Percentiles rank a stretch among this genome's conserved stretches.
phyloP scores from a whole-genome alignment of 37 sponge, comb jelly and placozoan genomes.

The Corticium candelabrum region DNA sequence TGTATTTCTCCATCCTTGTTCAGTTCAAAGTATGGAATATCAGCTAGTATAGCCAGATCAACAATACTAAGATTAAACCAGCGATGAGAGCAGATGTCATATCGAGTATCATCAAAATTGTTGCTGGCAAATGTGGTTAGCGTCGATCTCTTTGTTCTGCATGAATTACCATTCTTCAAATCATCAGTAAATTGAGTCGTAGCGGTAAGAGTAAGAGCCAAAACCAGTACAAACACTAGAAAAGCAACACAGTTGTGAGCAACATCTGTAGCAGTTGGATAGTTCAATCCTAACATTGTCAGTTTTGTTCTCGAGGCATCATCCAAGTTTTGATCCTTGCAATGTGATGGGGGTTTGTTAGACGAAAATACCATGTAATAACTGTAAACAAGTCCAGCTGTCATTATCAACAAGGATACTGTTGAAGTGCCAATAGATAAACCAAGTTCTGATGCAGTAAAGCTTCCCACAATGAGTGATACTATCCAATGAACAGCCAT shows the following conservation, averaged over 20 bases:
- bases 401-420: neutral
- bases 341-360: neutral
- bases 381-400: neutral
- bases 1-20: neutral
- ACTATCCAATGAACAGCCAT: too few species aligned
- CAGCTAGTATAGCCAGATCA: neutral
- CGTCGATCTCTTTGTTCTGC: neutral
- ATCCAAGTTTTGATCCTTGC: neutral
- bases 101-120: neutral
- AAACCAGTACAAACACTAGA: neutral
- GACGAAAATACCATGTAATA: neutral
- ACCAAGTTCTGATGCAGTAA: neutral
- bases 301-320: too few species aligned
- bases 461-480: neutral
- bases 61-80: neutral
- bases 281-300: neutral
- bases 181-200: too few species aligned
- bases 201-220: neutral
- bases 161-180: too few species aligned
- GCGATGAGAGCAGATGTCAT: conserved; percentile 1
- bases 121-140: neutral
- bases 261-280: neutral
- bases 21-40: neutral
- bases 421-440: neutral
- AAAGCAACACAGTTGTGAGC: neutral